Evolutionary conservation across 1,140 invertebrate species (phyloP).

Genomic region (Drosophila watanabei): DNA sequence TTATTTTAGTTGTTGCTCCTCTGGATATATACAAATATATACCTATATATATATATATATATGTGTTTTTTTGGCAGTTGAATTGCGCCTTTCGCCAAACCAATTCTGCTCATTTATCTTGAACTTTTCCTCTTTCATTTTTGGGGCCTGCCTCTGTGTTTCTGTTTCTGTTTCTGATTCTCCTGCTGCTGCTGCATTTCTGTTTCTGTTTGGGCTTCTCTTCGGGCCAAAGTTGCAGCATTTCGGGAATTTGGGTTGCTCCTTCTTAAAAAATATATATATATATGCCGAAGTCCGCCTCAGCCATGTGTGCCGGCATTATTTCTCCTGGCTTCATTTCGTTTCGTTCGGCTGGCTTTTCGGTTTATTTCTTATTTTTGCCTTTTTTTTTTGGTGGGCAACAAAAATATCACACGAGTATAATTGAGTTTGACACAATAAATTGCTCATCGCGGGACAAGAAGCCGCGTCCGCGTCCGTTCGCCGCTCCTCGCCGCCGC

Average conservation of each 20-base stretch:
- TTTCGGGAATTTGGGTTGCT: constrained; percentile 82
- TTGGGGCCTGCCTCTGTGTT: constrained; percentile 42
- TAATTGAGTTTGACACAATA: constrained; percentile 86
- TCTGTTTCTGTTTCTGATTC: constrained; percentile 41
- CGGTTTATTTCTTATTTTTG: constrained; percentile 14
- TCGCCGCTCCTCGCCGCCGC: not conserved
- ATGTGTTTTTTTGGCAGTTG: constrained; percentile 65
- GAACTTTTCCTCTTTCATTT: constrained; percentile 78
- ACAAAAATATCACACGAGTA: constrained; percentile 84
- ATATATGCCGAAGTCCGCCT: not conserved
- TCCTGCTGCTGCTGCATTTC: constrained; percentile 30
- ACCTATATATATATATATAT: constrained; percentile 1
- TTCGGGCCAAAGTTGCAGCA: constrained; percentile 72
- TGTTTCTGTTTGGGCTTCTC: constrained; percentile 32
- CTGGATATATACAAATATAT: constrained; percentile 13
- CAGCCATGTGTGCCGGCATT: constrained; percentile 31
- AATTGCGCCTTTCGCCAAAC: constrained; percentile 83
- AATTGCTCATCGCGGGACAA: constrained; percentile 82
- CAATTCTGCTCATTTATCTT: constrained; percentile 81
- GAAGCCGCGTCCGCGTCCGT: constrained; percentile 28
- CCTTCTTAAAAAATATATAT: constrained; percentile 51
- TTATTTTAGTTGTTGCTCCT: constrained; percentile 43
- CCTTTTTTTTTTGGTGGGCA: constrained; percentile 55
- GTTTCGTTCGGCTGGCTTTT: constrained; percentile 35
- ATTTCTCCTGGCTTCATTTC: constrained; percentile 47